Base-by-base conservation (phyloP, 1,140 invertebrate species). In the Medauroidea extradentata region DNA sequence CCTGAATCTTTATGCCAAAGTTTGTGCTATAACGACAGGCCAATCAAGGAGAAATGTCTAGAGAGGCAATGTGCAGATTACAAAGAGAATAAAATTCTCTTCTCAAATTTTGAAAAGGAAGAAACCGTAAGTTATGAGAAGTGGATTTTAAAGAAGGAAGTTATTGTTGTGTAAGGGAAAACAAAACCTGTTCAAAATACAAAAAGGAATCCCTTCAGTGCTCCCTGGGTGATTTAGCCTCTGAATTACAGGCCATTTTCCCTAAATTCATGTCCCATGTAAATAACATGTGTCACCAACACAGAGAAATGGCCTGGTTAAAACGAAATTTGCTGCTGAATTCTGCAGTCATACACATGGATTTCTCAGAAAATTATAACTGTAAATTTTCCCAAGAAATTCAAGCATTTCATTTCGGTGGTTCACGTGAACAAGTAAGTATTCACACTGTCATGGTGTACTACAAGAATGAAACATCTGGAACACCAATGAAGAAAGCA, bases 311-410 rank as follows among this genome's bases (percentile, higher is more conserved):
- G 57, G 63, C 63, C 56, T 57, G 66, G 23, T 48, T 67, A 16
- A 67, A 66, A 63, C 48, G 69, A 27, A 69, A 69, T 55, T 62
- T 72, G 55, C 63, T 52, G 27, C 57, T 61, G 53, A 58, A 67
- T 51, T 65, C 69, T 55, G 52, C 65, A 25, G 57, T 69, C 27
- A 65, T 73, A 14, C 67, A 72, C 43, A 66, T 71, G 50, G 70
- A 73, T 57, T 73, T 73, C 61, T 65, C 65, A 16, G 64, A 73
- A 59, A 74, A 74, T 54, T 72, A 69, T 59, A 59, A 48, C 19
- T 68, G 62, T 34, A 73, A 74, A 62, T 70, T 71, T 60, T 51
- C 59, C 34, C 60, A 64, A 48, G 68, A 73, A 67, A 69, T 74
- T 16, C 71, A 75, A 63, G 62, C 65, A 25, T 59, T 63, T 13